Base-by-base conservation (phyloP, 2,113 vertebrate species). In the Pseudolaguvia tuberculata region DNA sequence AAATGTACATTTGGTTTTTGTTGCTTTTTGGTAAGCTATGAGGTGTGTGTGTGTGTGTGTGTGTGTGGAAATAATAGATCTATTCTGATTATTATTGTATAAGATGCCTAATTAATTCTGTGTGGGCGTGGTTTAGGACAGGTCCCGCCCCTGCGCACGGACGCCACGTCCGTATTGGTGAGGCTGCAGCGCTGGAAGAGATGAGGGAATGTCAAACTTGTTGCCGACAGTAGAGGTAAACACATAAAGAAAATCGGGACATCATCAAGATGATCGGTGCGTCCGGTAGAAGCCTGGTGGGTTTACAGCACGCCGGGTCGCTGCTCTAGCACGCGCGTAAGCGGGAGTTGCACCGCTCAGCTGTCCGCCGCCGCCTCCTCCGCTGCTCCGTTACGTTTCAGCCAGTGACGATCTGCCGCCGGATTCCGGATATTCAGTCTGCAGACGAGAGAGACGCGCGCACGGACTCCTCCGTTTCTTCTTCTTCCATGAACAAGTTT, bases 181-280 rank as follows among this genome's bases (percentile, higher is more conserved):
- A 70, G 61, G 47, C 25, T 18, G 68, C 58, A n/a, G 72, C 79
- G 72, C 72, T 78, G 79, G 67, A 51, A 27, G 29, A 78, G 80
- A 81, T 81, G 80, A 81, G 80, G 76, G 80, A 81, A 81, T 79
- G 80, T 76, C 80, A 81, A 81, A 81, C 77, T 81, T 81, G 80
- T 81, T 81, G 80, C 80, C 76, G 80, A 78, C 65, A 48, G 66
- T 65, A 42, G 73, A 29, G 66, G 35, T 75, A 73, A 71, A 81
- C 72, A 75, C 72, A 72, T 71, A 72, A 35, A 72, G 70, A 59
- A 59, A 47, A 47, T 18, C 52, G 35, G 15, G 31, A 56, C 53
- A 56, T 18, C 51, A n/a, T 48, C 35, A 39, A 47, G 72, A 75
- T 71, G 51, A 69, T 15, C 50, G 21, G 25, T 29, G 42, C 47